Evolutionary conservation across 2,888 invertebrate species (phyloP), one percentile per base, ranked within the genome.

Genomic region (Leptura quadrifasciata): DNA sequence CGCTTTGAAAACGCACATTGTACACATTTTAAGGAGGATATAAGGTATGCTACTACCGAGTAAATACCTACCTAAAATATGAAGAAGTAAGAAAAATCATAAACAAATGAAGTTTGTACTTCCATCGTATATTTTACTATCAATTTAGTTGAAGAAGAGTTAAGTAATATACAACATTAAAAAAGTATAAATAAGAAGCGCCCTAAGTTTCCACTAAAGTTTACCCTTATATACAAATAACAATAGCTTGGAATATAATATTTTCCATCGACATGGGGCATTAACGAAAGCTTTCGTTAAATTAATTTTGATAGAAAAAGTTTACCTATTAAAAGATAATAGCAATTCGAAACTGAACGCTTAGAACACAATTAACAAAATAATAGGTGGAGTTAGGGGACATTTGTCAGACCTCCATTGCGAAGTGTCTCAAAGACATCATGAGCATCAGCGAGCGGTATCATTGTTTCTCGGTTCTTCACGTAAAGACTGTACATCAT

Each of bases 401-500:
- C 77, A 76, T 78, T 74, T 74, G 76, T 75, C 75, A 73, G 58
- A n/a, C 54, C 17, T 24, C 21, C 58, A 63, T 69, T 70, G 63
- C 64, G 27, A 20, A 55, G 64, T 39, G 57, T 64, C 72, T 55
- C 21, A 64, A 24, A 77, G 76, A 72, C 76, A 79, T 78, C 79
- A 78, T 58, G 69, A 58, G 69, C 57, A 58, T 69, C 69, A 69
- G 69, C 79, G 73, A 81, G 79, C 70, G 65, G 76, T 80, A 84
- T 84, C 84, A 83, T 82, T 84, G 85, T 85, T 84, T 81, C 84
- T 80, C 80, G 78, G 76, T 81, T 83, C 85, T 84, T 80, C 85
- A 86, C 85, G 84, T 86, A 84, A 86, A 86, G 82, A 82, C 84
- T 80, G 82, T 81, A 86, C 85, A 87, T 87, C 88, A 86, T 88